phyloP scores from a whole-genome alignment of 1,140 invertebrate species.

The Listronotus bonariensis region DNA sequence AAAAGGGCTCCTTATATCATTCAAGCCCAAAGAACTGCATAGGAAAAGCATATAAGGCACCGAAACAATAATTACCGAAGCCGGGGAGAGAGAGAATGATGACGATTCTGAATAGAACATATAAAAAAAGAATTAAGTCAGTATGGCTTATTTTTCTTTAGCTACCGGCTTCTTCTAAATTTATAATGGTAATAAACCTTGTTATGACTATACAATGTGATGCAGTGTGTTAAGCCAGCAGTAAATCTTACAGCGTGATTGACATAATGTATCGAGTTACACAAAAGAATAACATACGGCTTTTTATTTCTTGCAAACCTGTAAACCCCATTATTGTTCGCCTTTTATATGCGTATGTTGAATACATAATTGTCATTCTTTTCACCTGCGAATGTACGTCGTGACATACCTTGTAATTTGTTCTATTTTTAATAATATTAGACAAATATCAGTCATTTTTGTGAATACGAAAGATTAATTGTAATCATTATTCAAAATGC shows the following conservation, averaged over 20 bases:
- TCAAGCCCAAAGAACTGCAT: too few species aligned
- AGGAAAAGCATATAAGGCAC: too few species aligned
- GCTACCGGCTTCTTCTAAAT: conserved; percentile 24
- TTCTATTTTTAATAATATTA: too few species aligned
- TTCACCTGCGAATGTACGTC: conserved; percentile 7
- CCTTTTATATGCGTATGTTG: neutral
- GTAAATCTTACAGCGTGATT: conserved; percentile 26
- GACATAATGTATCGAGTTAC: conserved; percentile 32
- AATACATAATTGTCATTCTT: conserved; percentile 9
- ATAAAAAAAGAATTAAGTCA: too few species aligned
- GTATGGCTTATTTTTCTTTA: neutral
- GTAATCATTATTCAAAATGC: too few species aligned
- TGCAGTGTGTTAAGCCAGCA: conserved; percentile 18
- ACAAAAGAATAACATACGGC: conserved; percentile 23
- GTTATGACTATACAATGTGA: conserved; percentile 35
- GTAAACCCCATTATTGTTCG: conserved; percentile 4
- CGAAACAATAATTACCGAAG: too few species aligned
- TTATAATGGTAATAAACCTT: conserved; percentile 28
- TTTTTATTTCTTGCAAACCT: conserved; percentile 22
- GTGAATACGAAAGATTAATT: too few species aligned
- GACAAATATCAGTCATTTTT: too few species aligned
- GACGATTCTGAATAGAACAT: too few species aligned
- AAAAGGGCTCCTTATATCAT: neutral
- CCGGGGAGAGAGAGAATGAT: too few species aligned
- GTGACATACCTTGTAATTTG: too few species aligned